Base-by-base conservation (phyloP, 2,888 invertebrate genomes). In the Phragmatobia fuliginosa region DNA sequence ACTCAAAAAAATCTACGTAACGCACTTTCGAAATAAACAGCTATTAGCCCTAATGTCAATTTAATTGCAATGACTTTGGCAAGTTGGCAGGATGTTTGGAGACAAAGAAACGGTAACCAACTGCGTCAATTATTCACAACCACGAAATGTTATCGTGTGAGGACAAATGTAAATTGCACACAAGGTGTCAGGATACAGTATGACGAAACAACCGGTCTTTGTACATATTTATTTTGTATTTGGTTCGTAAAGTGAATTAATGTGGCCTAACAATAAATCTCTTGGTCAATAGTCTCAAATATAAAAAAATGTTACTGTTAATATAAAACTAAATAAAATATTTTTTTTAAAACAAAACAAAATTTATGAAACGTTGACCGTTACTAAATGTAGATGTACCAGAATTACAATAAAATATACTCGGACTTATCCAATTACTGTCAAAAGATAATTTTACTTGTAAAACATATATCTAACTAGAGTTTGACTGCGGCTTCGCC, bases 1-100 rank as follows among this genome's bases (percentile, higher is more conserved):
- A 38, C 79, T 83, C 81, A 80, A 66, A 72, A 66, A 72, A 74
- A 73, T 77, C 75, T 74, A 79, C 56, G 71, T 75, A 68, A 72
- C 63, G 66, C 64, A 60, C 78, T 75, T 81, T 78, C 73, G 74
- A 81, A 81, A 81, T 80, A 81, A 79, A 80, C 70, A 68, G 66
- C 68, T 67, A 70, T 63, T 70, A 74, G 70, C 79, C 73, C 72
- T 81, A 79, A 81, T 81, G 79, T 67, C n/a, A 66, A 71, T 81
- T 74, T 81, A 81, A 81, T 78, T 70, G 72, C 67, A 67, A 66
- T 74, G 70, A 68, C 78, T 73, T 76, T 64, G 59, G 80, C 67
- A 70, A 66, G 70, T 76, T 64, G 59, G 80, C 67, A 70, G 67
- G 70, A 68, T 61, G 72, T 74, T 32, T 49, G 68, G 68, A 70